These are phyloP conservation scores for Hyles vespertilio DNA, from an alignment of 1,140 invertebrate genomes.

Conservation along the genomic window DNA sequence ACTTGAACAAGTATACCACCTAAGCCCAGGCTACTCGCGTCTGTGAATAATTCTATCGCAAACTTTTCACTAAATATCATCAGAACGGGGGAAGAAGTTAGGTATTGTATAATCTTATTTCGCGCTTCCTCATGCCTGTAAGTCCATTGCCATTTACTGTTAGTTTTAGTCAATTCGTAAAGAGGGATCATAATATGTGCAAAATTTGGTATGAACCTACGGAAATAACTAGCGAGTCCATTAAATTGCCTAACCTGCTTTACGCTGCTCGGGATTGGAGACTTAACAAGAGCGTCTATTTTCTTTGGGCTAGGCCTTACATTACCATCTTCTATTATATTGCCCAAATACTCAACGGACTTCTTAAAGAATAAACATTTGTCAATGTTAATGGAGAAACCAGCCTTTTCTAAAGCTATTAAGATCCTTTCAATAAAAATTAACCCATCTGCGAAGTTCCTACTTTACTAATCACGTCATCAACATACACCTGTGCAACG, in stretches of 20 bases:
- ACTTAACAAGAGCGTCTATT: conserved; percentile 30
- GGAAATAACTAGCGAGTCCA: conserved; percentile 46
- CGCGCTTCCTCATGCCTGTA: conserved; percentile 23
- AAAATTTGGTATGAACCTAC: conserved; percentile 65
- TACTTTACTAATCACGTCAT: conserved; percentile 15
- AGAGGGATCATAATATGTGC: conserved; percentile 37
- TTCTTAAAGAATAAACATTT: conserved; percentile 34
- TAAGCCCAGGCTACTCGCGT: too few relatives aligned
- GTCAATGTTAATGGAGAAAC: conserved; percentile 34
- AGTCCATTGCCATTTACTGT: conserved; percentile 22
- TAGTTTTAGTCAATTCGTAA: conserved; percentile 21
- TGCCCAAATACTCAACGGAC: conserved; percentile 36
- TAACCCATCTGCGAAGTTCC: conserved; percentile 16
- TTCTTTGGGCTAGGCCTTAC: conserved; percentile 32
- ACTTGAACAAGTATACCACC: too few relatives aligned
- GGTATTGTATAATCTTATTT: conserved; percentile 15
- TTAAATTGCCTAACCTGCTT: conserved; percentile 44
- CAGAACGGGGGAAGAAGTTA: conserved; percentile 36
- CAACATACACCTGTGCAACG: conserved; percentile 13
- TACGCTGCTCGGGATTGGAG: conserved; percentile 28
- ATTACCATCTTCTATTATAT: conserved; percentile 26
- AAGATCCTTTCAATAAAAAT: conserved; percentile 29
- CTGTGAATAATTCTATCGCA: too few relatives aligned
- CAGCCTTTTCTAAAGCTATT: conserved; percentile 24
- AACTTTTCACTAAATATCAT: conserved; percentile 26